Conservation (phyloP, 2,888 invertebrate genomes). For the Agrotis clavis region DNA sequence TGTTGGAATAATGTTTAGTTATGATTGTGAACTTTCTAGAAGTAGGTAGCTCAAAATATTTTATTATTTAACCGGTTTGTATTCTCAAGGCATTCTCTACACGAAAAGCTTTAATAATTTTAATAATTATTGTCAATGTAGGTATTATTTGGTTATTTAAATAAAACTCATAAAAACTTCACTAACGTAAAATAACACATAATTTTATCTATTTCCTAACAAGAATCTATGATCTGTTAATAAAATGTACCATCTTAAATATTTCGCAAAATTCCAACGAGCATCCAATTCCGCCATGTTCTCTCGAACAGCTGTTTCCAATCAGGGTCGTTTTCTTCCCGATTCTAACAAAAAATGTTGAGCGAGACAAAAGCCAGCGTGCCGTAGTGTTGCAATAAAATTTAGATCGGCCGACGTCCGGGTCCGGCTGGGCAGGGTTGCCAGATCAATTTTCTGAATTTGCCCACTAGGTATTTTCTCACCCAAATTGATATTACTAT, state of each 20-base stretch:
- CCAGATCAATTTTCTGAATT: no score
- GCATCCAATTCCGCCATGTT: constrained; percentile 1
- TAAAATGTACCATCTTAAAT: no score
- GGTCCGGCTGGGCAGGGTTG: neutral
- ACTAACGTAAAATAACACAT: constrained; percentile 11
- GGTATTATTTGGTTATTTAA: neutral
- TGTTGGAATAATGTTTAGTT: no score
- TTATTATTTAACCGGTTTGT: no score
- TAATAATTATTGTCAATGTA: no score
- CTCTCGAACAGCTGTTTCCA: constrained; percentile 42
- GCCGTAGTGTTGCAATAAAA: constrained; percentile 55
- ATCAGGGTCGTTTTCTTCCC: constrained; percentile 14
- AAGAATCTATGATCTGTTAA: constrained; percentile 4
- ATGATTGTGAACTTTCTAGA: neutral
- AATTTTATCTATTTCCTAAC: neutral
- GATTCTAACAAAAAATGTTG: constrained; percentile 28
- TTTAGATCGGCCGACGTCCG: constrained; percentile 35
- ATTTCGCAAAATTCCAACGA: no score
- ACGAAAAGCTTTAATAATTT: no score
- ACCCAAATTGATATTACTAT: no score
- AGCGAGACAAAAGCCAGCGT: constrained; percentile 24
- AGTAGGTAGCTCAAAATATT: no score
- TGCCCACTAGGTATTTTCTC: no score
- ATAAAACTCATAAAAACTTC: neutral
- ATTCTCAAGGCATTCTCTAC: no score